These are phyloP conservation scores for Coregonus ussuriensis DNA, from an alignment of 2,797 vertebrate species.

Conservation along the genomic window DNA sequence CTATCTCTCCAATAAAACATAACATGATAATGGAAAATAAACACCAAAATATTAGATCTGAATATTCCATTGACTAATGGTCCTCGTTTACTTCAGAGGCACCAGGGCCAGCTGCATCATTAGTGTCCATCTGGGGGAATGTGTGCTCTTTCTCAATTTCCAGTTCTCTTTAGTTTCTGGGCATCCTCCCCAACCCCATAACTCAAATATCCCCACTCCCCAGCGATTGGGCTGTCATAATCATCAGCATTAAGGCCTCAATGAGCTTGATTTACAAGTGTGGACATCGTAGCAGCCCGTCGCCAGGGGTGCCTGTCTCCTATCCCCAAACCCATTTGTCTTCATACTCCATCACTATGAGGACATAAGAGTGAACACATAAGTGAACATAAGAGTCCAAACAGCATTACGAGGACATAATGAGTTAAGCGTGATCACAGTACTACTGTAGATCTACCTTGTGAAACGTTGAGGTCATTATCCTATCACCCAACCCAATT, in stretches of 20 bases:
- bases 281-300: conserved; percentile 60
- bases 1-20: neutral
- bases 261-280: conserved; percentile 74
- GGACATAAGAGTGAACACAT: conserved; percentile 5
- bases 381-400: conserved; percentile 33
- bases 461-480: too few species aligned
- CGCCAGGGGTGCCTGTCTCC: conserved; percentile 54
- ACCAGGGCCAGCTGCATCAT: conserved; percentile 61
- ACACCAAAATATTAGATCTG: neutral
- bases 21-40: neutral
- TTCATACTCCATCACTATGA: conserved; percentile 32
- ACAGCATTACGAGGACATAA: conserved; percentile 4
- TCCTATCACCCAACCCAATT: conserved; percentile 9
- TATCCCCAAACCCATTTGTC: conserved; percentile 36
- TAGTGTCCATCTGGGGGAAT: conserved; percentile 63
- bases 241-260: conserved; percentile 74
- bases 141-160: conserved; percentile 64
- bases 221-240: conserved; percentile 69
- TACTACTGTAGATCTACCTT: neutral
- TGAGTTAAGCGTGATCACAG: neutral
- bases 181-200: conserved; percentile 68
- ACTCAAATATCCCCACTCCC: conserved; percentile 69
- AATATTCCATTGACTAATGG: conserved; percentile 42
- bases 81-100: conserved; percentile 50
- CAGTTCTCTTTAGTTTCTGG: conserved; percentile 57